Base-by-base conservation (phyloP, 2,113 vertebrate species). In the Furnarius figulus region DNA sequence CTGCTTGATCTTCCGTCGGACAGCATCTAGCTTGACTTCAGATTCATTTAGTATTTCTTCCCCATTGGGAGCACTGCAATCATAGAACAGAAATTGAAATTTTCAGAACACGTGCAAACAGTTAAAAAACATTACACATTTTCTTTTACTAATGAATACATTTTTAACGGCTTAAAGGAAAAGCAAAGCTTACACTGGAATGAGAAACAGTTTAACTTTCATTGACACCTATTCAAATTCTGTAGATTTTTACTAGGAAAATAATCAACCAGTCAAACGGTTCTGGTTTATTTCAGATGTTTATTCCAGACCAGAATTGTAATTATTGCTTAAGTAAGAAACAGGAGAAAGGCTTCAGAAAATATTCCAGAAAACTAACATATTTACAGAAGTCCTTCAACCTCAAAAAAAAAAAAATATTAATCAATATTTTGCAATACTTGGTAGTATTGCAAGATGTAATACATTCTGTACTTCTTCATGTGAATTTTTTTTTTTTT, bases 1-100 rank as follows among this genome's bases (percentile, higher is more conserved):
- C 77, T 98, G 99, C 44, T 98, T 97, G 61, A 99, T 99, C 95
- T 99, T 99, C 95, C 98, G 98, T 85, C 99, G 98, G 90, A 99
- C 99, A 49, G 85, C 97, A 71, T 99, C 98, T 95, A 99, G 97
- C 74, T 99, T 99, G 30, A 90, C 63, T 25, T 99, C 99, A n/a
- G 99, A 98, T 87, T 99, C 99, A 37, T 86, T 98, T 39, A 99
- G 46, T 96, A 99, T 94, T 39, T 98, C 98, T 83, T 99, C 99
- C 49, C 98, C 94, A 78, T 98, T 98, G 59, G 98, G 97, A 74
- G 99, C 98, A 97, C 99, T 99, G 96, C 24, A 75, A 97, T 28
- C 62, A 89, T n/a, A 88, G 61, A 96, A 90, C 5, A 91, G 35
- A 95, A 94, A 88, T 25, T 75, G 75, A 72, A 89, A 76, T 49